These are phyloP conservation scores for Cerceris ruficornis DNA, from an alignment of 2,888 invertebrate genomes.

Conservation along the genomic window DNA sequence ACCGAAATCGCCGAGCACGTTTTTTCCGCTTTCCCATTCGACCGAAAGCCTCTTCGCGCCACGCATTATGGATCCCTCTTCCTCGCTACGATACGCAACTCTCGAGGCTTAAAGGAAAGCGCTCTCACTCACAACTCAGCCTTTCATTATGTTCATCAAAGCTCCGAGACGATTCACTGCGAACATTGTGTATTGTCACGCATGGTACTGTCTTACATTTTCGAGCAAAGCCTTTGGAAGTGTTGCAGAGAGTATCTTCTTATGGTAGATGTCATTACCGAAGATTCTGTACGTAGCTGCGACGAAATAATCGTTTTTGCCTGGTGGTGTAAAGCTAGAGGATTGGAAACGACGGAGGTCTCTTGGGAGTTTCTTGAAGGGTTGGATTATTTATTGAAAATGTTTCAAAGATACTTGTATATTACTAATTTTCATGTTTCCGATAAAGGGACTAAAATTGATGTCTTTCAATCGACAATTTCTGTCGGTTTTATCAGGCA, in stretches of 20 bases:
- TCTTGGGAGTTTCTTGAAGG: too few relatives aligned
- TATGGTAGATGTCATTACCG: background rate
- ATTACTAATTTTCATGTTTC: too few relatives aligned
- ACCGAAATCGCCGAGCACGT: constrained; percentile 12
- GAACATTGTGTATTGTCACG: background rate
- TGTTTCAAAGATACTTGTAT: too few relatives aligned
- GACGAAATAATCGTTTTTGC: constrained; percentile 1
- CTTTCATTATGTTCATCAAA: constrained; percentile 51
- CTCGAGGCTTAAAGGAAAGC: constrained; percentile 42
- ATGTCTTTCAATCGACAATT: too few relatives aligned
- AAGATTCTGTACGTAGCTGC: background rate
- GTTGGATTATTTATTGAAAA: too few relatives aligned
- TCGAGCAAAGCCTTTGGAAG: background rate
- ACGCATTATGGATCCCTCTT: constrained; percentile 20
- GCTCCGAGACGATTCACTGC: constrained; percentile 33
- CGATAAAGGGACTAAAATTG: too few relatives aligned
- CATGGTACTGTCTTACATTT: background rate
- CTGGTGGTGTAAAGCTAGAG: background rate
- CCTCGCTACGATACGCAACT: constrained; percentile 31
- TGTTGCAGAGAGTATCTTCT: constrained; percentile 4
- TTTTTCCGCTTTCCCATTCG: constrained; percentile 7
- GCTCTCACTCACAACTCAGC: constrained; percentile 33
- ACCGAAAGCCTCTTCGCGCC: background rate
- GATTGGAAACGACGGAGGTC: too few relatives aligned
- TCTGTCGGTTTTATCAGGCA: too few relatives aligned